phyloP scores from a whole-genome alignment of 1,140 invertebrate species.

The Augochlora pura region DNA sequence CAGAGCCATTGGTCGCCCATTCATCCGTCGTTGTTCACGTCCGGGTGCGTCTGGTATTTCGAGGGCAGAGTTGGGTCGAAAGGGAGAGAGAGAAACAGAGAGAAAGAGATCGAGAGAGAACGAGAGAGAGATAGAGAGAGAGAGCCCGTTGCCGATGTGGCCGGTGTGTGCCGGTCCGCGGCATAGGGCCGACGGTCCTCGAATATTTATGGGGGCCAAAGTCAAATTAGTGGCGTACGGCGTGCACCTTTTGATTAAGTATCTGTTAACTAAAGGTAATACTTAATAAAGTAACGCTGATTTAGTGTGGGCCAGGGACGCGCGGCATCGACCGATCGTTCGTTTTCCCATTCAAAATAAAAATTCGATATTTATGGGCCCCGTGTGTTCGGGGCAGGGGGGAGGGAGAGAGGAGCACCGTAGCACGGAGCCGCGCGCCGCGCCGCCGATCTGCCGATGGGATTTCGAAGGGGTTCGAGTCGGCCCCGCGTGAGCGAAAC shows the following conservation, averaged over 20 bases:
- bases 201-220: slow-evolving; percentile 81
- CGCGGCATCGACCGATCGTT: slow-evolving; percentile 73
- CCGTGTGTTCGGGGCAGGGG: slow-evolving; percentile 31
- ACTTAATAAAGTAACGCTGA: slow-evolving; percentile 82
- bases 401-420: too few relatives aligned
- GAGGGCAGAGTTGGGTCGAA: slow-evolving; percentile 55
- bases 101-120: too few relatives aligned
- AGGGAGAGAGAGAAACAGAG: too few relatives aligned
- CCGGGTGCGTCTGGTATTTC: slow-evolving; percentile 73
- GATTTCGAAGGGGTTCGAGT: slow-evolving; percentile 53
- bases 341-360: slow-evolving; percentile 80
- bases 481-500: slow-evolving; percentile 16
- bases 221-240: slow-evolving; percentile 81
- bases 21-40: slow-evolving; percentile 58
- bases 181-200: slow-evolving; percentile 61
- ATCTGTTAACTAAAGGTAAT: slow-evolving; percentile 82
- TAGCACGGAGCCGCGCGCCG: too few relatives aligned
- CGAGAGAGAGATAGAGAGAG: too few relatives aligned
- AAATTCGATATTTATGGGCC: slow-evolving; percentile 80
- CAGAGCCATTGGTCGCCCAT: slow-evolving; percentile 73
- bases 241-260: slow-evolving; percentile 81
- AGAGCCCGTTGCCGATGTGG: too few relatives aligned
- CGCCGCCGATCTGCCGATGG: slow-evolving; percentile 58
- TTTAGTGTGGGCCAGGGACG: slow-evolving; percentile 74
- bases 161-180: slow-evolving; percentile 21